Evolutionary conservation across 2,888 invertebrate species (phyloP).

Genomic region (Sceliomorpha sp.): DNA sequence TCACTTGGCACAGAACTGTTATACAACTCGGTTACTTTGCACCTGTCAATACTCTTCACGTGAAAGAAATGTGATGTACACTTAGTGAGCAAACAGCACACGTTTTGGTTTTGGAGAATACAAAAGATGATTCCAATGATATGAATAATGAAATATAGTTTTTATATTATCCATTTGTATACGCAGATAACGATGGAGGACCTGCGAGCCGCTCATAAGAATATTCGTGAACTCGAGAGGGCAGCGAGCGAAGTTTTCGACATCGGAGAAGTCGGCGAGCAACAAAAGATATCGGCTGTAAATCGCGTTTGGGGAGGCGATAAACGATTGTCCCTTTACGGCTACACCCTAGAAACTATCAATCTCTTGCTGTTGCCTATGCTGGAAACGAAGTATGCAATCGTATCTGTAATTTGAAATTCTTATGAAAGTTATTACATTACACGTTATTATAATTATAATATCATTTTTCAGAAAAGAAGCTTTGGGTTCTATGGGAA

Average conservation of each 20-base stretch:
- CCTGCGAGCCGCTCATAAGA: constrained; percentile 84
- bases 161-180: no score
- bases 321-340: constrained; percentile 92
- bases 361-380: constrained; percentile 96
- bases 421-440: no score
- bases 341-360: constrained; percentile 97
- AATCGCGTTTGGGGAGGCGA: constrained; percentile 84
- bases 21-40: no score
- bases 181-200: constrained; percentile 91
- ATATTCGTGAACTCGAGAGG: constrained; percentile 74
- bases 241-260: constrained; percentile 73
- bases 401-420: no score
- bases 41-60: no score
- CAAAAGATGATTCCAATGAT: no score
- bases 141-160: no score
- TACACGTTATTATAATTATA: no score
- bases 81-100: no score
- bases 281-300: constrained; percentile 74
- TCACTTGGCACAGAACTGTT: no score
- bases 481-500: constrained; percentile 99
- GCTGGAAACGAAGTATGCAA: constrained; percentile 95
- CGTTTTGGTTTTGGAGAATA: no score
- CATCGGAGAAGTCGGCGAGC: constrained; percentile 61
- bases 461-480: constrained; percentile 83
- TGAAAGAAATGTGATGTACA: no score